Base-by-base conservation (phyloP, 2,113 vertebrate genomes). In the Numenius arquata region DNA sequence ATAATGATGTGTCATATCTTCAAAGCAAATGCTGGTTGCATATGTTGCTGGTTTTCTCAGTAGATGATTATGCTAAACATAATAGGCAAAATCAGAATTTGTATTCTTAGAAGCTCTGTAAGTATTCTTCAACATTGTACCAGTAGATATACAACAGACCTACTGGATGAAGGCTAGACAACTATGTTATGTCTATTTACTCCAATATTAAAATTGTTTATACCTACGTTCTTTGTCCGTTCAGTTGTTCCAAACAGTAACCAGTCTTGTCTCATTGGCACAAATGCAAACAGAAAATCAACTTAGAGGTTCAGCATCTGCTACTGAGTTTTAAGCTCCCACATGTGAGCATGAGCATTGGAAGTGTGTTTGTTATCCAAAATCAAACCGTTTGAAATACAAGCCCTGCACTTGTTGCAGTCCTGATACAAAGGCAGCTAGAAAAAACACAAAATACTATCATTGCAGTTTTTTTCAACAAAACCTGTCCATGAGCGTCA, bases 1-100 rank as follows among this genome's bases (percentile, higher is more conserved):
- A 95, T 96, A 96, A 96, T 85, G 79, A 93, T 23, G 23, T 95
- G 68, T 90, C 59, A 8, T 62, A 73, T 85, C 83, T 90, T 89
- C 88, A 94, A 68, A 88, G 87, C 79, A 96, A 90, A 87, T 84
- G 62, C 70, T 94, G 55, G 63, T 90, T 82, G 72, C 70, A 61
- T 70, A 56, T 82, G 74, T 68, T 90, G 72, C 52, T 86, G 62
- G 38, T 80, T 97, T 96, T 86, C 78, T 80, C 50, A 62, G 58
- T 55, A 67, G 79, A 83, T 94, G 81, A 79, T 76, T 84, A 66
- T 55, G 23, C 61, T 58, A 73, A 95, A 95, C 1, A 1, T 45
- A 87, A 85, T 7, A 61, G 45, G 63, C 77, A 67, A 77, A 88
- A 82, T 52, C n/a, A 72, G 48, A 93, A 47, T 83, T 73, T 78